Evolutionary conservation across 1,140 invertebrate species (phyloP).

Genomic region (Trichogramma pretiosum): DNA sequence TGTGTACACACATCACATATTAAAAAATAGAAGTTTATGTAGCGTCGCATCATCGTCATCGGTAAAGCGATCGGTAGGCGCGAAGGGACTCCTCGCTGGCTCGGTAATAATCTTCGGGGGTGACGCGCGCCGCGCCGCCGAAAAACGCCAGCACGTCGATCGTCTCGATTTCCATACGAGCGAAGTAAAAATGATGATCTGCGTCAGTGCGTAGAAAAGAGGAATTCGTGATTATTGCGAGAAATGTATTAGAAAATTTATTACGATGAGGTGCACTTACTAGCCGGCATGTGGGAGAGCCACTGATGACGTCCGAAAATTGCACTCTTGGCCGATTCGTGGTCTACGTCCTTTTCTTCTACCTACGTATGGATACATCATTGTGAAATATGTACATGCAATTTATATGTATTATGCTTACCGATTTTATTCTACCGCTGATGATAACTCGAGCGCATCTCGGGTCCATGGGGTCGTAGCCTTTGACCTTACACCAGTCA

Average conservation of each 20-base stretch:
- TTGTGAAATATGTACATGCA: neutral
- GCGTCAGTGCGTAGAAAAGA: slow-evolving; percentile 24
- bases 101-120: slow-evolving; percentile 54
- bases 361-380: slow-evolving; percentile 42
- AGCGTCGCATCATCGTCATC: too few relatives aligned
- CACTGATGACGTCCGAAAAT: slow-evolving; percentile 63
- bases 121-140: slow-evolving; percentile 62
- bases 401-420: slow-evolving; percentile 28
- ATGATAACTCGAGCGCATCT: slow-evolving; percentile 67
- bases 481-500: slow-evolving; percentile 53
- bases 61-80: too few relatives aligned
- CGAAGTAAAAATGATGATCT: slow-evolving; percentile 70
- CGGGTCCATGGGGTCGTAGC: slow-evolving; percentile 71
- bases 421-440: slow-evolving; percentile 59
- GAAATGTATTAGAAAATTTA: slow-evolving; percentile 9
- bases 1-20: too few relatives aligned
- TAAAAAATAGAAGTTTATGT: too few relatives aligned
- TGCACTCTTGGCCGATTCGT: slow-evolving; percentile 51
- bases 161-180: slow-evolving; percentile 60
- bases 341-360: slow-evolving; percentile 48
- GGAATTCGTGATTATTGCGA: neutral
- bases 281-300: slow-evolving; percentile 53
- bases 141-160: slow-evolving; percentile 68
- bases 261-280: slow-evolving; percentile 31
- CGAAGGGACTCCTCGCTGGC: too few relatives aligned